A percentile compares a stretch with the other conserved stretches of the same genome.
Evolutionary conservation across 2,797 vertebrate genomes (phyloP).

Genomic region (Ara ararauna): DNA sequence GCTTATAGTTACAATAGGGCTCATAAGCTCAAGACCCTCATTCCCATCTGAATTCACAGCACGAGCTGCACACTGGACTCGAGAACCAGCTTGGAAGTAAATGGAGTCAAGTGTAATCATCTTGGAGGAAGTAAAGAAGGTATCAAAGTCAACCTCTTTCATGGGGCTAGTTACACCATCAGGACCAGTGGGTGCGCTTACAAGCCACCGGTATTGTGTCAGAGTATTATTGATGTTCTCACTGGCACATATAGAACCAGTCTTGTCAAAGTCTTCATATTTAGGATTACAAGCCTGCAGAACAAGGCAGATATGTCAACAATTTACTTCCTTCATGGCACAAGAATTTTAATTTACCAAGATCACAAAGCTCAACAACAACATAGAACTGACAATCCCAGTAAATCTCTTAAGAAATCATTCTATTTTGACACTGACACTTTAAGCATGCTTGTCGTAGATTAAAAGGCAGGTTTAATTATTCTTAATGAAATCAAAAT

Average conservation of each 20-base stretch:
- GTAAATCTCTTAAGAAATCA: not conserved
- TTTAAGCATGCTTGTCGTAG: not conserved
- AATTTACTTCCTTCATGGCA: not conserved
- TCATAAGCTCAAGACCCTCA: conserved; percentile 91
- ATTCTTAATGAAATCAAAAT: not conserved
- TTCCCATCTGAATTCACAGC: conserved; percentile 89
- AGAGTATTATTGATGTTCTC: conserved; percentile 92
- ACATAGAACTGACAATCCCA: not conserved
- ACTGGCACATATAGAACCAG: conserved; percentile 90
- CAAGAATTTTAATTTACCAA: not conserved
- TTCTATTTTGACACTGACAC: not conserved
- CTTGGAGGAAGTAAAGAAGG: conserved; percentile 97
- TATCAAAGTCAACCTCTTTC: conserved; percentile 93
- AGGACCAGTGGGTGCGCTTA: conserved; percentile 87
- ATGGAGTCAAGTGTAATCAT: conserved; percentile 91
- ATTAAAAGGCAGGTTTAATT: not conserved
- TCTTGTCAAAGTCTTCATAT: conserved; percentile 91
- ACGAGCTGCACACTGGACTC: conserved; percentile 90
- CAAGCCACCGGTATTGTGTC: conserved; percentile 92
- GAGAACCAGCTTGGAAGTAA: conserved; percentile 92
- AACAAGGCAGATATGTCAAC: not conserved
- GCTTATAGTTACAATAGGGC: conserved; percentile 84
- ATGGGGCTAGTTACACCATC: conserved; percentile 92
- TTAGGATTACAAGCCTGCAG: conserved; percentile 91
- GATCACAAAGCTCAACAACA: not conserved